phyloP scores from a whole-genome alignment of 2,113 vertebrate species.

The Coracopsis vasa region DNA sequence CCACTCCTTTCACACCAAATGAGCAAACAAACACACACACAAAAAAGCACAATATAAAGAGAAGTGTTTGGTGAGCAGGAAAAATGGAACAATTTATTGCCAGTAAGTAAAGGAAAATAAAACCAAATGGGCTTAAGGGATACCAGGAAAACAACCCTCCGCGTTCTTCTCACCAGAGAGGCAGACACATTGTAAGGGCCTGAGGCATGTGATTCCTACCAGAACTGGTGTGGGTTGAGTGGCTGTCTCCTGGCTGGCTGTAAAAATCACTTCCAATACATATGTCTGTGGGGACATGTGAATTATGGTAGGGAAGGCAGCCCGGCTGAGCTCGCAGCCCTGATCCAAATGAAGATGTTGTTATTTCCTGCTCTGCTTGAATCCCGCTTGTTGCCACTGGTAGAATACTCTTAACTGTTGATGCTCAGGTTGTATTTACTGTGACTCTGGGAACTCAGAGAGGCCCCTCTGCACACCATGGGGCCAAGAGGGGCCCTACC shows the following conservation, averaged over 20 bases:
- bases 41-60: not conserved
- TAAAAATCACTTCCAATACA: not conserved
- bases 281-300: not conserved
- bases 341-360: not conserved
- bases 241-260: slow-evolving; percentile 6
- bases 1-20: not conserved
- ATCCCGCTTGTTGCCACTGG: not conserved
- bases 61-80: not conserved
- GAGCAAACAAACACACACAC: not conserved
- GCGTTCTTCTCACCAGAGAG: not conserved
- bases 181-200: not conserved
- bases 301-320: not conserved
- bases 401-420: not conserved
- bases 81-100: not conserved
- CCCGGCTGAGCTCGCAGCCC: not conserved
- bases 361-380: not conserved
- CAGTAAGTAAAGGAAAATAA: slow-evolving; percentile 27
- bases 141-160: not conserved
- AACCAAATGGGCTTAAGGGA: not conserved
- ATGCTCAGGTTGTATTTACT: not conserved
- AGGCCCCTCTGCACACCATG: not conserved
- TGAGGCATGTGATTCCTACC: not conserved
- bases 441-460: not conserved
- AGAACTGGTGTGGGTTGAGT: not conserved
- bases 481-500: not conserved